Percentiles rank a stretch among this genome's conserved stretches.
phyloP scores from a whole-genome alignment of 92 coral and sea anemone genomes.

The Phenganax stokvisi region DNA sequence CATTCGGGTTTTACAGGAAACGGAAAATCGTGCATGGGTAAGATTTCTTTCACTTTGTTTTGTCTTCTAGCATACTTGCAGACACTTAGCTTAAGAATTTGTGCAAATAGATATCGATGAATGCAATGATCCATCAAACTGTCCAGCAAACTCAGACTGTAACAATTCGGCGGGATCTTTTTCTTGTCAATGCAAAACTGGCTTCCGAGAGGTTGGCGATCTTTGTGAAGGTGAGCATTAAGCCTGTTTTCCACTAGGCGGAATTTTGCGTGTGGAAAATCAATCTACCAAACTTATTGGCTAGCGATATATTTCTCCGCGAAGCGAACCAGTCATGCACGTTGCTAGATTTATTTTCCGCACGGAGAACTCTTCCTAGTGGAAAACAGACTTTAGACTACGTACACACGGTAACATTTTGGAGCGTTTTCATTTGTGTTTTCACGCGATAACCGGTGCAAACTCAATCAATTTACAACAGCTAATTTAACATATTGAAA shows the following conservation, averaged over 20 bases:
- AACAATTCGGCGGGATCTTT: background rate
- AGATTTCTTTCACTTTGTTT: background rate
- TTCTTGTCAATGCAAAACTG: slow-evolving; percentile 18
- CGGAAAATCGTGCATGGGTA: slow-evolving; percentile 22
- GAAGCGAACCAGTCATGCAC: too few species aligned
- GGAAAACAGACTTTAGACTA: too few species aligned
- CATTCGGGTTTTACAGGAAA: slow-evolving; percentile 6
- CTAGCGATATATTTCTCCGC: too few species aligned
- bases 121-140: slow-evolving; percentile 3
- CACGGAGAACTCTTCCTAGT: too few species aligned
- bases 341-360: too few species aligned
- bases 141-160: slow-evolving; percentile 21
- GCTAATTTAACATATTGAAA: too few species aligned
- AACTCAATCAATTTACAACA: too few species aligned
- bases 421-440: too few species aligned
- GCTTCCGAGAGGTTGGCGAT: background rate
- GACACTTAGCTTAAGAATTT: background rate
- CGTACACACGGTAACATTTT: too few species aligned
- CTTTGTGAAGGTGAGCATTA: background rate
- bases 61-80: background rate
- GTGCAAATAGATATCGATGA: slow-evolving; percentile 15
- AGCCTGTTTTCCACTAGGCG: background rate
- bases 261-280: too few species aligned
- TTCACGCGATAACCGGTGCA: too few species aligned
- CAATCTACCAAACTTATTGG: too few species aligned